Conservation (phyloP, 2,113 vertebrate genomes). For the Chaetorhynchus papuensis region DNA sequence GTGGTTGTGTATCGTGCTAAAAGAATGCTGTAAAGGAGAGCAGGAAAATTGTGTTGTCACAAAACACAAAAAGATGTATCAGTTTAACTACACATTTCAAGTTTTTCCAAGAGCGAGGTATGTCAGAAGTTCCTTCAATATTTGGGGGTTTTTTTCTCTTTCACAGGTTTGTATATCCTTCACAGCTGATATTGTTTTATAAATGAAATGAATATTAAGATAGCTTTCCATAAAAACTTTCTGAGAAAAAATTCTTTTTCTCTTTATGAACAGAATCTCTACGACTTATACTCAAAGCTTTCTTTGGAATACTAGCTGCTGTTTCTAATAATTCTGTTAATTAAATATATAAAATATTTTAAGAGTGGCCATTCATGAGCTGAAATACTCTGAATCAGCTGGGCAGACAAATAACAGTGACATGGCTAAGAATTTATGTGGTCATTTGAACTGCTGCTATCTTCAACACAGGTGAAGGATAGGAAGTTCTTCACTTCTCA, state of each 20-base stretch:
- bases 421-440: neutral
- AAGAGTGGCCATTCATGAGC: neutral
- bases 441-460: neutral
- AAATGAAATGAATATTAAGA: neutral
- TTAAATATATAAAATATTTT: neutral
- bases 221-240: neutral
- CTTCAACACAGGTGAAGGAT: neutral
- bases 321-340: neutral
- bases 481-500: neutral
- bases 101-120: neutral
- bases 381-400: neutral
- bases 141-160: neutral
- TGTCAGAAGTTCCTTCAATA: neutral
- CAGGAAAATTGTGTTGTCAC: neutral
- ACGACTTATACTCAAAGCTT: neutral
- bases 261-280: neutral
- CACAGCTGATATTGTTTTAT: neutral
- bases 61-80: neutral
- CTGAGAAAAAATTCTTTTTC: neutral
- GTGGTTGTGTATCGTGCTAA: neutral
- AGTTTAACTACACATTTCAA: neutral
- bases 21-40: neutral
- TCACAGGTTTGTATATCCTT: neutral
- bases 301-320: neutral
- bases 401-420: neutral